Conservation (phyloP, 2,113 vertebrate species). For the Elanus axillaris region DNA sequence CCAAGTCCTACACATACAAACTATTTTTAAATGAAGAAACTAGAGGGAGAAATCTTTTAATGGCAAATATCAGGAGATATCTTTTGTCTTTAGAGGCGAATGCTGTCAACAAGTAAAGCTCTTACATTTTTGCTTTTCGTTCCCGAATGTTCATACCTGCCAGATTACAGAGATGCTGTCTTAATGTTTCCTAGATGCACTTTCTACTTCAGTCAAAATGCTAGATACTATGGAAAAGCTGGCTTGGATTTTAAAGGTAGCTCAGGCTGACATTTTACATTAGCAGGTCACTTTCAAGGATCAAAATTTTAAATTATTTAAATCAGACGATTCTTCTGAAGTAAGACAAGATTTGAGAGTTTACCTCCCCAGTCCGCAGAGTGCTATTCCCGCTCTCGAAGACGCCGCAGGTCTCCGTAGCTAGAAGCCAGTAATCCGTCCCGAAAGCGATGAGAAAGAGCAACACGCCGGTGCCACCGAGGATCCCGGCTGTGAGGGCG, state of each 20-base stretch:
- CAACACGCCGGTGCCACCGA: slow-evolving; percentile 75
- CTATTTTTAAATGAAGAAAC: neutral
- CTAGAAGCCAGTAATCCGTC: slow-evolving; percentile 88
- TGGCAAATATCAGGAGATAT: neutral
- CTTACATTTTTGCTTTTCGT: slow-evolving; percentile 12
- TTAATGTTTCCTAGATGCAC: neutral
- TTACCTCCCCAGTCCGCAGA: slow-evolving; percentile 24
- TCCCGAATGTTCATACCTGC: neutral
- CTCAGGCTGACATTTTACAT: neutral
- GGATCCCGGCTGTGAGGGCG: slow-evolving; percentile 74
- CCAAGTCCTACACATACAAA: neutral
- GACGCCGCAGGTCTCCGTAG: slow-evolving; percentile 76
- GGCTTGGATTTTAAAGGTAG: neutral
- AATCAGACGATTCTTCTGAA: neutral
- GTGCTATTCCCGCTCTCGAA: neutral
- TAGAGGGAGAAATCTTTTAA: neutral
- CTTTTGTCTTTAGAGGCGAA: slow-evolving; percentile 14
- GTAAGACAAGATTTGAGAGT: neutral
- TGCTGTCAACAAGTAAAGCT: slow-evolving; percentile 11
- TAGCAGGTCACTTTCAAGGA: neutral
- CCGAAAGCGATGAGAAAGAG: slow-evolving; percentile 83
- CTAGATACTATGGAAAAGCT: neutral
- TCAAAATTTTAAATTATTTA: neutral
- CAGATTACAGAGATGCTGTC: neutral
- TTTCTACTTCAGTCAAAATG: neutral